Conservation (phyloP, 1,140 invertebrate species). For the Galleria mellonella region DNA sequence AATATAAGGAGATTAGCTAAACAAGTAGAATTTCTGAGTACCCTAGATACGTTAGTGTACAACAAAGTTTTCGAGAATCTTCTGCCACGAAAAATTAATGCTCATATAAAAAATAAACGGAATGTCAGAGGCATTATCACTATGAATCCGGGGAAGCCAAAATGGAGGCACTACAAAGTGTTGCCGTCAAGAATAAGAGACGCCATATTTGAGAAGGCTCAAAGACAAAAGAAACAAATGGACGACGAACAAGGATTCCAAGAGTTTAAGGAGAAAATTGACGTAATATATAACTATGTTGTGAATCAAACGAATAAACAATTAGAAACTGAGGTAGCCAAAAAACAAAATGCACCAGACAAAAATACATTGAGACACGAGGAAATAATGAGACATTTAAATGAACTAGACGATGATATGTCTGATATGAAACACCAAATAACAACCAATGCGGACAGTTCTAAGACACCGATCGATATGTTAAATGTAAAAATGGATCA, state of each 20-base stretch:
- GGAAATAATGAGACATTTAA: slow-evolving; percentile 37
- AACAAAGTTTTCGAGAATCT: slow-evolving; percentile 44
- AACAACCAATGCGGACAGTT: slow-evolving; percentile 22
- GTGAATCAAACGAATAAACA: slow-evolving; percentile 19
- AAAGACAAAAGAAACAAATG: slow-evolving; percentile 40
- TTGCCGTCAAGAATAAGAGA: slow-evolving; percentile 43
- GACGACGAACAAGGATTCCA: slow-evolving; percentile 36
- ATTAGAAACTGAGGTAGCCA: slow-evolving; percentile 9
- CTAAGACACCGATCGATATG: slow-evolving; percentile 32
- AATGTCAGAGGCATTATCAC: slow-evolving; percentile 34
- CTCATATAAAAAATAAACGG: slow-evolving; percentile 38
- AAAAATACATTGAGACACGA: slow-evolving; percentile 25
- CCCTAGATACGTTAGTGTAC: slow-evolving; percentile 55
- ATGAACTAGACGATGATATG: slow-evolving; percentile 37
- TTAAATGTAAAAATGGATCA: slow-evolving; percentile 54
- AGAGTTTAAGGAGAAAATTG: slow-evolving; percentile 34
- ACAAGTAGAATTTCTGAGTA: slow-evolving; percentile 66
- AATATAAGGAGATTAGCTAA: slow-evolving; percentile 64
- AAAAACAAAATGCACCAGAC: slow-evolving; percentile 9
- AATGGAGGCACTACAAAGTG: slow-evolving; percentile 40
- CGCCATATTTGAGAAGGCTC: slow-evolving; percentile 51
- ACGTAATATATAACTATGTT: slow-evolving; percentile 45
- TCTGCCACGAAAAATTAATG: slow-evolving; percentile 36
- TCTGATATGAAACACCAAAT: slow-evolving; percentile 36
- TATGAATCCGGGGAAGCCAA: slow-evolving; percentile 44